A percentile compares a stretch with the other conserved stretches of the same genome.
phyloP scores from a whole-genome alignment of 2,797 vertebrate species.

The Catamblyrhynchus diadema region DNA sequence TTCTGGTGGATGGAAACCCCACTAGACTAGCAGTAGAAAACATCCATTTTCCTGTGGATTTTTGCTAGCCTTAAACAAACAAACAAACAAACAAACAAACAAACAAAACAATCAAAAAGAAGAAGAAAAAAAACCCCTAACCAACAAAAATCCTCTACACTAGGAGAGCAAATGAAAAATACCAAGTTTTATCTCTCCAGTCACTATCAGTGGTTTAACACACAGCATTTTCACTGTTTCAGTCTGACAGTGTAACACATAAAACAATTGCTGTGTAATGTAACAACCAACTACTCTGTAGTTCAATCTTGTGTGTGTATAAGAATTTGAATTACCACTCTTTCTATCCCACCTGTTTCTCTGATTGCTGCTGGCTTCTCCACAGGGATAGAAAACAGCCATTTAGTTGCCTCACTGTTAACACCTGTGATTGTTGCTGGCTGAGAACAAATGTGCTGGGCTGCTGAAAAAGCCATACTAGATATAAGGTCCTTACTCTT shows the following conservation, averaged over 20 bases:
- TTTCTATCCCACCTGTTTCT: slow-evolving; percentile 8
- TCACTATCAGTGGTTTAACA: not conserved
- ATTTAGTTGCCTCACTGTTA: not conserved
- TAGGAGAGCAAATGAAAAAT: not conserved
- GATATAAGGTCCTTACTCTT: not conserved
- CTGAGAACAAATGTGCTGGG: not conserved
- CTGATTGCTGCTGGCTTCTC: slow-evolving; percentile 1
- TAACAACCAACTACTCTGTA: not conserved
- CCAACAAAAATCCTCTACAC: not conserved
- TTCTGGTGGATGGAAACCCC: not conserved
- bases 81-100: too few relatives aligned
- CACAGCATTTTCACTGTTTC: not conserved
- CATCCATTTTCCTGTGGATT: not conserved
- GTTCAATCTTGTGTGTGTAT: not conserved
- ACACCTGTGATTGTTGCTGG: not conserved
- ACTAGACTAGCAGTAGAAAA: not conserved
- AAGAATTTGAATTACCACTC: slow-evolving; percentile 13
- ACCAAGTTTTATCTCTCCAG: not conserved
- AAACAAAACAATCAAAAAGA: not conserved
- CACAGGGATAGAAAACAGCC: not conserved
- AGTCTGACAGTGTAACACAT: not conserved
- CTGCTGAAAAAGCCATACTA: not conserved
- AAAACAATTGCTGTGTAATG: not conserved
- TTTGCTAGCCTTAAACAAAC: not conserved
- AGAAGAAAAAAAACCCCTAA: not conserved